Evolutionary conservation across 2,113 vertebrate species (phyloP).

Genomic region (Microcebus tavaratra): DNA sequence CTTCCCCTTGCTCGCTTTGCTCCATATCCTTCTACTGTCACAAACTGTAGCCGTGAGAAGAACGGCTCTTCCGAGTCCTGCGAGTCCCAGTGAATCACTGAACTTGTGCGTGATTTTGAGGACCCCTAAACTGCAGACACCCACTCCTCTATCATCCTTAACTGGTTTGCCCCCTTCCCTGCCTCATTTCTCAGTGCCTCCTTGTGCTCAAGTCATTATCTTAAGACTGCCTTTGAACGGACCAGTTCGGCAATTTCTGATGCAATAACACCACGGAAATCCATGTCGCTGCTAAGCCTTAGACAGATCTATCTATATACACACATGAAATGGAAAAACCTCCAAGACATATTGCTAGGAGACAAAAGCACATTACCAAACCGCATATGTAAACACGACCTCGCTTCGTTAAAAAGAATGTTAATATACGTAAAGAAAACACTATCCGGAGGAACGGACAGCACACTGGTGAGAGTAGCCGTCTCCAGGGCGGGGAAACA

Average conservation of each 20-base stretch:
- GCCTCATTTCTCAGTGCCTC: neutral
- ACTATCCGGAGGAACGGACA: neutral
- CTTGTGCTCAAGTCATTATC: neutral
- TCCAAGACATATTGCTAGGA: slow-evolving; percentile 44
- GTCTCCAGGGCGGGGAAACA: neutral
- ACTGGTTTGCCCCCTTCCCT: neutral
- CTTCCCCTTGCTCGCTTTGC: neutral
- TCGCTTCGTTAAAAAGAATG: neutral
- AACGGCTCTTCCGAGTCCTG: neutral
- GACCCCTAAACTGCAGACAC: neutral
- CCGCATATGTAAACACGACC: neutral
- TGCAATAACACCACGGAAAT: neutral
- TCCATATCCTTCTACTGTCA: neutral
- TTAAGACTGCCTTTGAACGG: neutral
- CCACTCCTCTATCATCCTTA: neutral
- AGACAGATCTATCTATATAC: neutral
- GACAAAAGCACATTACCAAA: slow-evolving; percentile 19
- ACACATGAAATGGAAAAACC: neutral
- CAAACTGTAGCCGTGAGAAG: neutral
- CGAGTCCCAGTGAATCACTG: neutral
- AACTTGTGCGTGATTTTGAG: neutral
- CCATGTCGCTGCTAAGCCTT: neutral
- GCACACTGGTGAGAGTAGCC: neutral
- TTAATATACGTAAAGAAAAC: neutral
- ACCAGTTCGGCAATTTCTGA: neutral